phyloP scores from a whole-genome alignment of 2,113 vertebrate genomes.

The Halichoerus grypus region DNA sequence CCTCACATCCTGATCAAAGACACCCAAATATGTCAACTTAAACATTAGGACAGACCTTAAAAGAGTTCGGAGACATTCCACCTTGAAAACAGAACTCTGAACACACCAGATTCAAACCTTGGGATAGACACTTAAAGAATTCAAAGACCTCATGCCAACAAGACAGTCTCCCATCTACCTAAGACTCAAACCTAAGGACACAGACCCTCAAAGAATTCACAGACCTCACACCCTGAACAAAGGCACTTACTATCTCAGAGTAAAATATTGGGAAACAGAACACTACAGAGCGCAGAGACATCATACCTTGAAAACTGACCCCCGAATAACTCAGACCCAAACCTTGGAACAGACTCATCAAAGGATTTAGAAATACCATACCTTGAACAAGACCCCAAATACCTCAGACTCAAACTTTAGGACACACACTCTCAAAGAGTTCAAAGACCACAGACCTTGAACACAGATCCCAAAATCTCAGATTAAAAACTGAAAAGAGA shows the following conservation, averaged over 20 bases:
- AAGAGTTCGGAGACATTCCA: background rate
- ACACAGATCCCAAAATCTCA: background rate
- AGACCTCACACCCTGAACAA: background rate
- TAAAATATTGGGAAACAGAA: slow-evolving; percentile 2
- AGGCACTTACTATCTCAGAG: background rate
- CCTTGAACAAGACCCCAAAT: background rate
- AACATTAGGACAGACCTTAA: background rate
- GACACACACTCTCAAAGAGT: background rate
- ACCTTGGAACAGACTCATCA: background rate
- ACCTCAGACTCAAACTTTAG: background rate
- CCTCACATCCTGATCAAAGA: background rate
- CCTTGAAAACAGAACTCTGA: background rate
- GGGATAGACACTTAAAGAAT: background rate
- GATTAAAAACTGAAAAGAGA: background rate
- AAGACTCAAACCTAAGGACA: background rate
- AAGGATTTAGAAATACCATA: background rate
- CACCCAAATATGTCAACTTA: background rate
- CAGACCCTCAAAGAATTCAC: background rate
- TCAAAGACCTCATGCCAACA: background rate
- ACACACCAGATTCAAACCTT: background rate
- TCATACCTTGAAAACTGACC: background rate
- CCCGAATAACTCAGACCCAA: background rate
- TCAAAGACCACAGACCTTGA: background rate
- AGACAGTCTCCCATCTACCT: background rate
- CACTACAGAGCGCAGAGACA: background rate